phyloP scores from a whole-genome alignment of 2,113 vertebrate species.

The Catagonus wagneri region DNA sequence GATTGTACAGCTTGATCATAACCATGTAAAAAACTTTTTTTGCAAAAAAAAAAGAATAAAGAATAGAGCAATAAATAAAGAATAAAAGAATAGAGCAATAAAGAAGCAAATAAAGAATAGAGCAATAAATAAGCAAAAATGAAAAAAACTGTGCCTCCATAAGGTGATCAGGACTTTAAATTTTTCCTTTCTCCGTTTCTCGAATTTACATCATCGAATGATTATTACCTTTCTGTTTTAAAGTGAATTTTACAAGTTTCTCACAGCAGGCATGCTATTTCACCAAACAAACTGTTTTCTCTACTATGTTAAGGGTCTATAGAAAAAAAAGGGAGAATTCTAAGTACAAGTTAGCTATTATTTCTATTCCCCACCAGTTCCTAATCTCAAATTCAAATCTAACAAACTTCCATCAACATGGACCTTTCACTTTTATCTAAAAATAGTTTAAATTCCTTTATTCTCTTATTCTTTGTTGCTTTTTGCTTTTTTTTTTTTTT shows the following conservation, averaged over 20 bases:
- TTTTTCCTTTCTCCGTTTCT: slow-evolving; percentile 36
- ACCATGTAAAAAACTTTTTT: slow-evolving; percentile 24
- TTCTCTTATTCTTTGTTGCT: neutral
- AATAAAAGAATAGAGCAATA: no score
- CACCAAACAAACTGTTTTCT: neutral
- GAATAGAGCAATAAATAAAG: no score
- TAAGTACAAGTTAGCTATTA: neutral
- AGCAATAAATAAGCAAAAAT: neutral
- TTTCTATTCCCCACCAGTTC: neutral
- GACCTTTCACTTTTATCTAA: neutral
- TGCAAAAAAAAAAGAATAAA: no score
- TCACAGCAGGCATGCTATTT: neutral
- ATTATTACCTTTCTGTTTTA: neutral
- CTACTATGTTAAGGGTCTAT: neutral
- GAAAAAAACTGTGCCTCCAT: neutral
- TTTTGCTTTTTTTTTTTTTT: no score
- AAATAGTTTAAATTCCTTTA: neutral
- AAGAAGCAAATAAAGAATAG: no score
- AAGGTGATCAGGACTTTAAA: neutral
- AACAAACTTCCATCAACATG: neutral
- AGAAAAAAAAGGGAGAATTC: neutral
- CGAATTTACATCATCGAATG: neutral
- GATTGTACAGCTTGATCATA: neutral
- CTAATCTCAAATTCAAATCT: slow-evolving; percentile 27
- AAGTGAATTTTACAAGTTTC: neutral